Percentiles rank a stretch among this genome's conserved stretches.
Conservation (phyloP, 2,113 vertebrate species). For the Lipophrys pholis region DNA sequence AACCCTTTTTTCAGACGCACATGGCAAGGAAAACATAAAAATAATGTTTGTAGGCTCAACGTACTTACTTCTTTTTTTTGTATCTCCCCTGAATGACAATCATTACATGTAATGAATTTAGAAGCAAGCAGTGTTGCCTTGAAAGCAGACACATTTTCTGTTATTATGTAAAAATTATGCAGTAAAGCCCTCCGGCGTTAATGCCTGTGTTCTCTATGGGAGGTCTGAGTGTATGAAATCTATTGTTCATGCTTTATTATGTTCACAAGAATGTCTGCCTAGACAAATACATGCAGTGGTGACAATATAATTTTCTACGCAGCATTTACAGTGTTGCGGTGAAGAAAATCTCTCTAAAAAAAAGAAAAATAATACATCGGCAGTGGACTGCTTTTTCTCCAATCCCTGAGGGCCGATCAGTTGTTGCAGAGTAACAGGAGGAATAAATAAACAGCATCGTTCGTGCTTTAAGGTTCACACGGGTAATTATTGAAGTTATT, state of each 20-base stretch:
- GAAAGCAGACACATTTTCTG: background rate
- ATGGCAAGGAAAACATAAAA: too few species aligned
- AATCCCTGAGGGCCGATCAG: background rate
- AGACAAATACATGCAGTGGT: slow-evolving; percentile 2
- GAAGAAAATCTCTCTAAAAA: background rate
- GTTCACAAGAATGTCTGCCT: background rate
- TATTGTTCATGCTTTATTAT: slow-evolving; percentile 8
- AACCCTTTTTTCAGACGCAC: too few species aligned
- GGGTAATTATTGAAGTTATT: slow-evolving; percentile 26
- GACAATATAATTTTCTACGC: background rate
- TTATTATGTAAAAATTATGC: slow-evolving; percentile 2
- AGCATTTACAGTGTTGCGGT: slow-evolving; percentile 2
- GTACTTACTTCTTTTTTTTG: too few species aligned
- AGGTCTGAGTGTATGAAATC: background rate
- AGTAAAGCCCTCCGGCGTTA: background rate
- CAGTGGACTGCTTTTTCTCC: background rate
- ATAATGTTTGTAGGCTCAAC: too few species aligned
- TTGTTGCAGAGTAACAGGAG: background rate
- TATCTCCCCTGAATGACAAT: too few species aligned
- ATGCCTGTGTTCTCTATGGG: background rate
- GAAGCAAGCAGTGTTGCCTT: too few species aligned
- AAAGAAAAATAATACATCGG: slow-evolving; percentile 1
- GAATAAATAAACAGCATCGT: slow-evolving; percentile 5
- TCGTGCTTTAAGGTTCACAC: slow-evolving; percentile 20
- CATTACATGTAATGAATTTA: too few species aligned